Percentiles rank a stretch among this genome's conserved stretches.
phyloP scores from a whole-genome alignment of 2,113 vertebrate species.

The Opisthocomus hoazin region DNA sequence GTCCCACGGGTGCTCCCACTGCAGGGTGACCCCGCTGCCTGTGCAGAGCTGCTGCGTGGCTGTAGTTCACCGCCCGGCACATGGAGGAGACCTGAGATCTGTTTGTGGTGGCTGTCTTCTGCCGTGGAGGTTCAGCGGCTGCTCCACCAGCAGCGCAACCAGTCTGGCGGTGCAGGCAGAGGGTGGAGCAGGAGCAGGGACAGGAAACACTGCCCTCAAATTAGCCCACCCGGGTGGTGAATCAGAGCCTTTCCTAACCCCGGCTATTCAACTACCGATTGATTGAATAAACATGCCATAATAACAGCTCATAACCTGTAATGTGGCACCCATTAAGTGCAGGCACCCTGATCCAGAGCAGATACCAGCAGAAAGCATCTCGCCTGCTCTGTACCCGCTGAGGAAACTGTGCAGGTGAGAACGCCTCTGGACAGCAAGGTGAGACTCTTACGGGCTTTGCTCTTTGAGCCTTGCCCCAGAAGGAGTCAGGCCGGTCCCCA shows the following conservation, averaged over 20 bases:
- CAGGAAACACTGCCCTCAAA: neutral
- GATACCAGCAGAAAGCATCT: fast-evolving
- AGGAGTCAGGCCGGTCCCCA: neutral
- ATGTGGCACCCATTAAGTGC: neutral
- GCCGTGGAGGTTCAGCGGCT: neutral
- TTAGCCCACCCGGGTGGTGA: neutral
- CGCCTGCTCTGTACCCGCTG: neutral
- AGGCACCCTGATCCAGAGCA: fast-evolving
- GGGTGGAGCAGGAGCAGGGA: neutral
- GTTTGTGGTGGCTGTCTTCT: neutral
- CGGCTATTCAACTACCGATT: neutral
- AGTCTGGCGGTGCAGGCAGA: neutral
- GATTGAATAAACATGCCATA: neutral
- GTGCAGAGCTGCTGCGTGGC: neutral
- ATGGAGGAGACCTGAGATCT: neutral
- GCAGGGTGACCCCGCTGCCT: neutral
- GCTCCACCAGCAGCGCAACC: neutral
- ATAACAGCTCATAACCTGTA: neutral
- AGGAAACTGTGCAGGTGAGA: neutral
- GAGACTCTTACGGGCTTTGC: neutral
- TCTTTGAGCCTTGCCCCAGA: neutral
- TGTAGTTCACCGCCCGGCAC: neutral
- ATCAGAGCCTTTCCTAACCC: neutral
- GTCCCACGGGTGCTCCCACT: neutral
- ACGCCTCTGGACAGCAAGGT: neutral